Evolutionary conservation across 2,797 vertebrate genomes (phyloP), one percentile per base, ranked within the genome.

Genomic region (Botia almorhae): DNA sequence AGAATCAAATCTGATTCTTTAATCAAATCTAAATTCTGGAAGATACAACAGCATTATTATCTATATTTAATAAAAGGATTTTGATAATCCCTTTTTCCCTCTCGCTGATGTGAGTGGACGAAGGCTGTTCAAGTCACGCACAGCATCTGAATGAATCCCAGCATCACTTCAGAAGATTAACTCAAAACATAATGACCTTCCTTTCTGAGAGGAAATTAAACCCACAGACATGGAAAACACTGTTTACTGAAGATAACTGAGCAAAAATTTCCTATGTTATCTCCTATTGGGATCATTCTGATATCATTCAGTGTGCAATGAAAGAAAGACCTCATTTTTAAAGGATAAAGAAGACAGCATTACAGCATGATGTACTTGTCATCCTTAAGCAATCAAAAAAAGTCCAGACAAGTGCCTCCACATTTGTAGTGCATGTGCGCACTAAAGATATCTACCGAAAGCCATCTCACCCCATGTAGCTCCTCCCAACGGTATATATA

Each of bases 51-150:
- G 81, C 55, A 70, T 82, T 82, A 81, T 83, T 69, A 88, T 88
- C 80, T 86, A 86, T 88, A 87, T 88, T 88, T 87, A 87, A 85
- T 87, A 82, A 82, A 80, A 69, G 76, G 84, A 78, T 85, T 87
- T 81, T 76, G 80, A 81, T 84, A 76, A 85, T 84, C 80, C 82
- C 72, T 72, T 70, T 63, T 60, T 58, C 68, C 56, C 67, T 78
- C 51, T 39, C 10, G 8, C 51, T 19, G 58, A 69, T 53, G 23
- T 80, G 76, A 83, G 72, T 69, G 65, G 51, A 82, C 29, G n/a
- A 69, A 23, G 68, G 69, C 21, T n/a, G 55, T 65, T 53, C n/a
- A 60, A 78, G 72, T 81, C 75, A 81, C 65, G 50, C 46, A 14
- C 76, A n/a, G 53, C 51, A 21, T n/a, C 43, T 16, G 72, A 80